Conservation (phyloP, 2,113 vertebrate species). For the Syngnathoides biaculeatus region DNA sequence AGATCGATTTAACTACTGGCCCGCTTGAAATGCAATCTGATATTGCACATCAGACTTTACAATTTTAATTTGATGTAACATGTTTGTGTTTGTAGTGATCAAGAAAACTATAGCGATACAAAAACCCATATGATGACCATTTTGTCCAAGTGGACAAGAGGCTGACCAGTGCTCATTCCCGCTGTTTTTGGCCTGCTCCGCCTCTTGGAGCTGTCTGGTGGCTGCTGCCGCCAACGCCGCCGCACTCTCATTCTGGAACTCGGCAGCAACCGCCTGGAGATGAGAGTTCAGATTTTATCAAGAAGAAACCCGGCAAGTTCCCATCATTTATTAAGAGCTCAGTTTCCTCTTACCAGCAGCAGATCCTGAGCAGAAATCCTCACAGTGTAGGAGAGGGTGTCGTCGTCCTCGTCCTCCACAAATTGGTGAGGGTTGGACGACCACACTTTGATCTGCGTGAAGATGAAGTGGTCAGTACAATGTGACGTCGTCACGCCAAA, state of each 20-base stretch:
- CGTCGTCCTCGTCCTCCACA: conserved; percentile 97
- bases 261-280: conserved; percentile 87
- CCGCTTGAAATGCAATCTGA: too few relatives aligned
- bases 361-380: conserved; percentile 96
- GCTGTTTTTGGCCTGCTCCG: conserved; percentile 84
- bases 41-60: too few relatives aligned
- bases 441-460: conserved; percentile 90
- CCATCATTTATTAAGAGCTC: background rate
- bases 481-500: background rate
- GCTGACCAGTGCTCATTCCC: conserved; percentile 88
- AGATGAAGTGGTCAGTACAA: background rate
- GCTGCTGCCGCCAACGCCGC: conserved; percentile 91
- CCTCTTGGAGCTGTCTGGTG: conserved; percentile 91
- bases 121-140: too few relatives aligned
- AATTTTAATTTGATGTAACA: too few relatives aligned
- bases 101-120: too few relatives aligned
- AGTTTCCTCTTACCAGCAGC: conserved; percentile 79
- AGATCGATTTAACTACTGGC: too few relatives aligned
- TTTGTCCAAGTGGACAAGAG: background rate
- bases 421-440: conserved; percentile 96
- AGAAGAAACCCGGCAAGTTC: background rate
- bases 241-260: conserved; percentile 97
- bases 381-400: conserved; percentile 97
- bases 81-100: too few relatives aligned
- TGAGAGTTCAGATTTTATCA: conserved; percentile 1